phyloP scores from a whole-genome alignment of 2,113 vertebrate species.

The Phaethon lepturus region DNA sequence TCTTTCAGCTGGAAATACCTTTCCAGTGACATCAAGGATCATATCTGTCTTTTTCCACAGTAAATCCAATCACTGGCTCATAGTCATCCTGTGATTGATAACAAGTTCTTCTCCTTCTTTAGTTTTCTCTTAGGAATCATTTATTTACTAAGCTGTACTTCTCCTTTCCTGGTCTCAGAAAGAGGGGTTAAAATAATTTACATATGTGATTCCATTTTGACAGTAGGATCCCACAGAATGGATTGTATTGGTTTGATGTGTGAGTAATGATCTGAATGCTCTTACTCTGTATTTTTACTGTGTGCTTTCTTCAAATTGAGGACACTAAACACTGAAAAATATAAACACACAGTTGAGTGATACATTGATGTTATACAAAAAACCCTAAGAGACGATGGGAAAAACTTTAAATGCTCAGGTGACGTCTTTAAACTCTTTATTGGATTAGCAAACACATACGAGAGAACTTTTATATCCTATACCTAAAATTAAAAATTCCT shows the following conservation, averaged over 20 bases:
- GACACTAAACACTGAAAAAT: not conserved
- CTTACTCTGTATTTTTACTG: not conserved
- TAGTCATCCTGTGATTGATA: conserved; percentile 12
- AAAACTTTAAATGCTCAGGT: not conserved
- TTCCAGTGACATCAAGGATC: not conserved
- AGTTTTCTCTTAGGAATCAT: not conserved
- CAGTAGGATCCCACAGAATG: not conserved
- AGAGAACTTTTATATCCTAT: not conserved
- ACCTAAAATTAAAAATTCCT: not conserved
- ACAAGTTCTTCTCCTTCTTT: not conserved
- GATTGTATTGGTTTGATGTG: not conserved
- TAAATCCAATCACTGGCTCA: not conserved
- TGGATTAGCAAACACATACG: not conserved
- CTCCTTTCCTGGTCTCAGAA: not conserved
- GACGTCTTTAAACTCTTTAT: not conserved
- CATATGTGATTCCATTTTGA: not conserved
- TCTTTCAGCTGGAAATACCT: conserved; percentile 1
- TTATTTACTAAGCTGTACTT: not conserved
- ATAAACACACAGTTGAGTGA: not conserved
- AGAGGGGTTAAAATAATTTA: not conserved
- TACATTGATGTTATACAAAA: not conserved
- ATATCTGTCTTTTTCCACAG: not conserved
- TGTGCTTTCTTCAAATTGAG: not conserved
- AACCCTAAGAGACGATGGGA: accelerated
- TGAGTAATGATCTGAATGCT: not conserved